A percentile compares a stretch with the other conserved stretches of the same genome.
These are phyloP conservation scores for Centroberyx gerrardi DNA, from an alignment of 2,797 vertebrate species.

Conservation along the genomic window DNA sequence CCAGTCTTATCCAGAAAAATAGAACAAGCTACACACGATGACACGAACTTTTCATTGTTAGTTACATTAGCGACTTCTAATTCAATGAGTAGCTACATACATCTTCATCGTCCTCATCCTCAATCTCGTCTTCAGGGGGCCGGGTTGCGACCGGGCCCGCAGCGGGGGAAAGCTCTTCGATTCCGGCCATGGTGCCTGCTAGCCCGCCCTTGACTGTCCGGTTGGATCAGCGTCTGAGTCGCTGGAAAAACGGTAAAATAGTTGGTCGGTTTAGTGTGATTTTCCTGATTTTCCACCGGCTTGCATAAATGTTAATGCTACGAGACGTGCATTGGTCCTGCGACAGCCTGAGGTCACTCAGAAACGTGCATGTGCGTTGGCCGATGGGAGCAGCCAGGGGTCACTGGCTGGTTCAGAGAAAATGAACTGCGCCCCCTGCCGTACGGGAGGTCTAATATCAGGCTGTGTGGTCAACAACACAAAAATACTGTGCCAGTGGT, in stretches of 20 bases:
- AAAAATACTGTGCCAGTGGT: neutral
- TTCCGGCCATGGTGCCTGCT: conserved; percentile 75
- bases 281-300: neutral
- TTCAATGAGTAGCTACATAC: conserved; percentile 58
- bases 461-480: neutral
- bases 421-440: conserved; percentile 65
- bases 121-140: conserved; percentile 85
- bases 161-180: conserved; percentile 84
- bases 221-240: neutral
- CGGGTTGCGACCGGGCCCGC: conserved; percentile 82
- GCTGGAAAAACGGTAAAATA: neutral
- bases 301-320: conserved; percentile 33
- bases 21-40: neutral
- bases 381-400: conserved; percentile 58
- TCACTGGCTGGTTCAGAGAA: conserved; percentile 9
- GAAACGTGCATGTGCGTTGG: conserved; percentile 73
- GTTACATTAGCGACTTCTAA: neutral
- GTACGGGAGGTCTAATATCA: conserved; percentile 44
- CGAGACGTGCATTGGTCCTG: conserved; percentile 25
- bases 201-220: conserved; percentile 16
- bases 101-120: conserved; percentile 89
- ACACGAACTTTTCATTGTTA: too few relatives aligned
- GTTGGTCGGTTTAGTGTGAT: neutral
- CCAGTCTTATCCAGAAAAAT: neutral
- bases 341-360: conserved; percentile 82